Evolutionary conservation across 2,888 invertebrate genomes (phyloP).

Genomic region (Lamproptera curius): DNA sequence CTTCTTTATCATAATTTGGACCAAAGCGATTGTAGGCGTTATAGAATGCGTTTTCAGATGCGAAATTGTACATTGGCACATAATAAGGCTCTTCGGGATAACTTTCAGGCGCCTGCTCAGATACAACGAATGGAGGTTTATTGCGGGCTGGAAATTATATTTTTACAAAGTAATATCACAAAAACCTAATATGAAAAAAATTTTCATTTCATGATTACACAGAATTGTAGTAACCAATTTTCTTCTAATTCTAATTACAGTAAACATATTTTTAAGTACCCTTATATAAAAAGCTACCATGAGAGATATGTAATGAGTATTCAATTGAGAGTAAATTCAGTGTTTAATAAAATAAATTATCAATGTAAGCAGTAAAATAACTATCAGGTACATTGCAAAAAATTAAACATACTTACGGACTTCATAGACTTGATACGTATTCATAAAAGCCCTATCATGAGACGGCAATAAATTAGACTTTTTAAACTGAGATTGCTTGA

Average conservation of each 20-base stretch:
- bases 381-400: no score
- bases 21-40: slow-evolving; percentile 45
- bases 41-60: slow-evolving; percentile 43
- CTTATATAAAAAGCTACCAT: no score
- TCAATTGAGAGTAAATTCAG: no score
- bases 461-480: background rate
- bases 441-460: slow-evolving; percentile 5
- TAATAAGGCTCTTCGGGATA: slow-evolving; percentile 38
- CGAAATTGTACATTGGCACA: slow-evolving; percentile 41
- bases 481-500: background rate
- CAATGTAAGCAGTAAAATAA: no score
- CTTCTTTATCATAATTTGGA: slow-evolving; percentile 33
- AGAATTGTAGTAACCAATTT: no score
- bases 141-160: slow-evolving; percentile 32
- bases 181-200: no score
- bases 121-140: slow-evolving; percentile 24
- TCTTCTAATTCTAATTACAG: no score
- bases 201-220: no score
- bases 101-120: slow-evolving; percentile 8
- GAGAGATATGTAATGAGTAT: no score
- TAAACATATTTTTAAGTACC: no score
- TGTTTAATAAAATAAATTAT: no score
- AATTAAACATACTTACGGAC: slow-evolving; percentile 47
- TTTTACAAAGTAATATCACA: no score
- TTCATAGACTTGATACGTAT: slow-evolving; percentile 45